Evolutionary conservation across 2,113 vertebrate species (phyloP).

Genomic region (Hemiprocne comata): DNA sequence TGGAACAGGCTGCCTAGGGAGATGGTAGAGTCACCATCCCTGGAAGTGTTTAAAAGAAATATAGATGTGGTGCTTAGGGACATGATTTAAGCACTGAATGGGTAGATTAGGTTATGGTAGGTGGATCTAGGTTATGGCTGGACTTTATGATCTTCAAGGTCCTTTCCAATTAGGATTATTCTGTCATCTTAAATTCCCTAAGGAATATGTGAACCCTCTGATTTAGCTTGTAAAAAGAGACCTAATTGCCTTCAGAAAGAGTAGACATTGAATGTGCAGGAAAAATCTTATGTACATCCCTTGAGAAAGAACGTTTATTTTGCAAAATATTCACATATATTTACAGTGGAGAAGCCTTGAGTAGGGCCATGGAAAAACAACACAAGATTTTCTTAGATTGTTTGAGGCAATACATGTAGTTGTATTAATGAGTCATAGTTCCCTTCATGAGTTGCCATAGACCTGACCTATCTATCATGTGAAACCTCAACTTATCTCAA

Average conservation of each 20-base stretch:
- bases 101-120: no score
- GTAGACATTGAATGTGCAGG: neutral
- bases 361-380: neutral
- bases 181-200: no score
- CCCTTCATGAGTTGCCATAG: neutral
- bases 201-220: rapidly evolving
- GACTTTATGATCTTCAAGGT: no score
- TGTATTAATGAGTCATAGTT: neutral
- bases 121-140: no score
- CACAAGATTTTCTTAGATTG: neutral
- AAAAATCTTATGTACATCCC: neutral
- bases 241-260: neutral
- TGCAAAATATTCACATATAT: neutral
- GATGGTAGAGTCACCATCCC: no score
- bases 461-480: neutral
- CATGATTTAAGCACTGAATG: no score
- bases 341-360: neutral
- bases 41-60: no score
- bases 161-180: no score
- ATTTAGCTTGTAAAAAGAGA: neutral
- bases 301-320: neutral
- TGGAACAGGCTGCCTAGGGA: no score
- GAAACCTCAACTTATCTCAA: neutral
- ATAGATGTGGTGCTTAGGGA: no score
- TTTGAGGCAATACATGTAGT: neutral